Evolutionary conservation across 1,140 invertebrate genomes (phyloP).

Genomic region (Eriosoma lanigerum): DNA sequence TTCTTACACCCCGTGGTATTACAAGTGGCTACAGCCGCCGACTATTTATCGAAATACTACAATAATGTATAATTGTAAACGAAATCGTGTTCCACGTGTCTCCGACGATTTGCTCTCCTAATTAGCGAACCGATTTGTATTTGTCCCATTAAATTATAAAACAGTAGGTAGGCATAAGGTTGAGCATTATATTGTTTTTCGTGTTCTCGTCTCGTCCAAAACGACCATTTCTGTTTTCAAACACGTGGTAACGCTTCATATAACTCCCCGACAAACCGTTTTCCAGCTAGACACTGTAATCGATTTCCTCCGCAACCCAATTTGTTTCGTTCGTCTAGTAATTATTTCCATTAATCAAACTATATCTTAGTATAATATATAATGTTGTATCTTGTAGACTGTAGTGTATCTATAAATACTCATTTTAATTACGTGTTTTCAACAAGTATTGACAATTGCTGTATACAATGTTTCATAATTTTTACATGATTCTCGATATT

Average conservation of each 20-base stretch:
- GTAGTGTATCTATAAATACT: too few relatives aligned
- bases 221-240: not conserved
- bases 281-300: too few relatives aligned
- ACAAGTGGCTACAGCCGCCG: too few relatives aligned
- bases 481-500: too few relatives aligned
- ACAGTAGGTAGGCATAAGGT: too few relatives aligned
- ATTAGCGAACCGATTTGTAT: slow-evolving; percentile 27
- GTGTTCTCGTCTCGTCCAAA: not conserved
- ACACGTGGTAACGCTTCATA: slow-evolving; percentile 14
- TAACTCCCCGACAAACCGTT: not conserved
- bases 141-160: not conserved
- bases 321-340: not conserved
- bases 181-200: not conserved
- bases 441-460: too few relatives aligned
- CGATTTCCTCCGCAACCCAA: not conserved
- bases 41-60: too few relatives aligned
- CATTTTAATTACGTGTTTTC: too few relatives aligned
- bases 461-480: too few relatives aligned
- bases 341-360: slow-evolving; percentile 11
- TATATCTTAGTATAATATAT: not conserved
- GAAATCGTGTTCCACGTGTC: not conserved
- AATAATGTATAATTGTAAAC: too few relatives aligned
- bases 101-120: not conserved
- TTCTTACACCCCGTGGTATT: not conserved
- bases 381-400: too few relatives aligned